phyloP scores from a whole-genome alignment of 2,797 vertebrate genomes.

The Acanthornis magna region DNA sequence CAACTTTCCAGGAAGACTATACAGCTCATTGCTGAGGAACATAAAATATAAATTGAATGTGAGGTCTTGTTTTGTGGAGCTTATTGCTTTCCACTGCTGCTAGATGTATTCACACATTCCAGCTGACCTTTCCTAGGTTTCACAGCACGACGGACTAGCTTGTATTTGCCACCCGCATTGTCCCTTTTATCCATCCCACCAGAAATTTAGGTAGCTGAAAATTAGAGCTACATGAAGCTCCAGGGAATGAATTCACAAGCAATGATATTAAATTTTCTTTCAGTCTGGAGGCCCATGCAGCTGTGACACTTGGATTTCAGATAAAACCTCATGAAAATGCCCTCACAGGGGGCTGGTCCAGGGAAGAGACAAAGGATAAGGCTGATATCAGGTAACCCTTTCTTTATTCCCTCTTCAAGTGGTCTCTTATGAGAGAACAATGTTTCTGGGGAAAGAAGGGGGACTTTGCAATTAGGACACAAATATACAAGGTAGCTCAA shows the following conservation, averaged over 20 bases:
- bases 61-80: slow-evolving; percentile 7
- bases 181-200: not conserved
- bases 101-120: slow-evolving; percentile 29
- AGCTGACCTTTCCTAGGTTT: not conserved
- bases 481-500: not conserved
- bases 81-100: slow-evolving; percentile 9
- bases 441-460: not conserved
- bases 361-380: not conserved
- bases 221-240: slow-evolving; percentile 12
- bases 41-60: slow-evolving; percentile 46
- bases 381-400: not conserved
- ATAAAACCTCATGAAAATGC: not conserved
- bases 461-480: not conserved
- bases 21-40: not conserved
- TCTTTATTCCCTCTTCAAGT: not conserved
- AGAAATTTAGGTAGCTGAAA: slow-evolving; percentile 29
- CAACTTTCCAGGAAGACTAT: not conserved
- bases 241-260: not conserved
- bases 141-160: not conserved
- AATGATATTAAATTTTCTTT: not conserved
- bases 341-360: not conserved
- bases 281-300: not conserved
- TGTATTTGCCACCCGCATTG: not conserved
- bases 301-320: not conserved
- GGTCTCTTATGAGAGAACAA: not conserved